phyloP scores from a whole-genome alignment of 1,140 invertebrate species.

The Zaprionus taronus region DNA sequence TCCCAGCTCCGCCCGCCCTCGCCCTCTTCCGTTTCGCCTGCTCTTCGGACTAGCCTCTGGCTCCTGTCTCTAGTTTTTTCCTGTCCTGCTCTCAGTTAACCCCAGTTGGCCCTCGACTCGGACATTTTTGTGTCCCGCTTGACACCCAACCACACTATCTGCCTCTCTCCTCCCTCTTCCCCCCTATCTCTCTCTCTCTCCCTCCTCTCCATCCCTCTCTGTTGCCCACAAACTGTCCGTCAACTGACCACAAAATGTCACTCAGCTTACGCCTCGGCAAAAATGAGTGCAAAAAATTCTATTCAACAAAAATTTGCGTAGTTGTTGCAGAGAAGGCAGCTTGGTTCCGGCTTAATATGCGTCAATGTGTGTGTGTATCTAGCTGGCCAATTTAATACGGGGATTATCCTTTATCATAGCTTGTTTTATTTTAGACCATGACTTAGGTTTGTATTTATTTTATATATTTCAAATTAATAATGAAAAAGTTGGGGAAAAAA shows the following conservation, averaged over 20 bases:
- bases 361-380: not conserved
- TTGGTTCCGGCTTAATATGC: constrained; percentile 4
- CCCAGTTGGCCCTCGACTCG: constrained; percentile 19
- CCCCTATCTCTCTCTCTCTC: not conserved
- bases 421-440: not conserved
- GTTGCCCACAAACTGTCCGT: constrained; percentile 53
- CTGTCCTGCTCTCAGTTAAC: constrained; percentile 2
- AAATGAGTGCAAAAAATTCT: constrained; percentile 40
- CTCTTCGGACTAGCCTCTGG: not conserved
- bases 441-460: not conserved
- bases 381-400: not conserved
- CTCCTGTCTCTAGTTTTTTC: not conserved
- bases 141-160: not conserved
- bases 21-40: not conserved
- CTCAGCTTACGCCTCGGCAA: constrained; percentile 46
- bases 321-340: not conserved
- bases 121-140: constrained; percentile 1
- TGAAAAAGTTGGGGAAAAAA: not conserved
- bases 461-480: not conserved
- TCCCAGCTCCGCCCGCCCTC: not conserved
- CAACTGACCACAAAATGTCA: constrained; percentile 72
- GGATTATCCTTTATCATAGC: not conserved
- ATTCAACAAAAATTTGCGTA: constrained; percentile 24
- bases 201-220: not conserved
- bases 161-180: too few relatives aligned